Evolutionary conservation across 2,888 invertebrate species (phyloP).

Genomic region (Sinodicranocentrus sp.): DNA sequence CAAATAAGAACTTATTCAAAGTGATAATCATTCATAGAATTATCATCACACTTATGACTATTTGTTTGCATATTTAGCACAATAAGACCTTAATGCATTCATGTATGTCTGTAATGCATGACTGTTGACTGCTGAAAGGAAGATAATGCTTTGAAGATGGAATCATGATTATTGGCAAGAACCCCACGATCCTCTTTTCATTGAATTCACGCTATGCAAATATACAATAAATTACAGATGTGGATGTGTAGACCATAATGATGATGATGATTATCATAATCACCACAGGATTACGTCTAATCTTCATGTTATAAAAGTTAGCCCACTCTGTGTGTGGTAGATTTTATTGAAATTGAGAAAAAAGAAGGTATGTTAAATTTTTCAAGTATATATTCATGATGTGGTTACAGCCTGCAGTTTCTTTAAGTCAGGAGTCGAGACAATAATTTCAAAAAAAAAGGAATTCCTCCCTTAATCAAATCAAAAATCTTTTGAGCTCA

Average conservation of each 20-base stretch:
- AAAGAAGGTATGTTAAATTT: too few species aligned
- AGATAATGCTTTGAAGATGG: constrained; percentile 1
- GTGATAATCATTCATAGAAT: too few species aligned
- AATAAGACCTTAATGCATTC: neutral
- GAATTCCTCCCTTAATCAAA: too few species aligned
- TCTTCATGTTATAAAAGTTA: constrained; percentile 8
- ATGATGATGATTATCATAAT: constrained; percentile 30
- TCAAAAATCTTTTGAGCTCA: too few species aligned
- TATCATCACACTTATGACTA: too few species aligned
- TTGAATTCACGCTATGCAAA: neutral
- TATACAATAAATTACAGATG: constrained; percentile 22
- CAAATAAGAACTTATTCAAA: too few species aligned
- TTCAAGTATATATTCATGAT: too few species aligned
- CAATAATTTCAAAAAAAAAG: too few species aligned
- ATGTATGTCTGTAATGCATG: too few species aligned
- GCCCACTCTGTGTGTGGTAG: constrained; percentile 34
- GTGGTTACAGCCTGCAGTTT: too few species aligned
- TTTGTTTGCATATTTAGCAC: constrained; percentile 4
- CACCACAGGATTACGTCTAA: constrained; percentile 29
- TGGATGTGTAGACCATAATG: constrained; percentile 20
- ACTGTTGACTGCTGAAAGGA: constrained; percentile 16
- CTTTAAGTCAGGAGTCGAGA: too few species aligned
- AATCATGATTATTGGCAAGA: constrained; percentile 1
- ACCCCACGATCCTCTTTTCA: constrained; percentile 2
- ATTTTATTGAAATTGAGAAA: constrained; percentile 2